Base-by-base conservation (phyloP, 1,140 invertebrate genomes). In the Tribolium castaneum region DNA sequence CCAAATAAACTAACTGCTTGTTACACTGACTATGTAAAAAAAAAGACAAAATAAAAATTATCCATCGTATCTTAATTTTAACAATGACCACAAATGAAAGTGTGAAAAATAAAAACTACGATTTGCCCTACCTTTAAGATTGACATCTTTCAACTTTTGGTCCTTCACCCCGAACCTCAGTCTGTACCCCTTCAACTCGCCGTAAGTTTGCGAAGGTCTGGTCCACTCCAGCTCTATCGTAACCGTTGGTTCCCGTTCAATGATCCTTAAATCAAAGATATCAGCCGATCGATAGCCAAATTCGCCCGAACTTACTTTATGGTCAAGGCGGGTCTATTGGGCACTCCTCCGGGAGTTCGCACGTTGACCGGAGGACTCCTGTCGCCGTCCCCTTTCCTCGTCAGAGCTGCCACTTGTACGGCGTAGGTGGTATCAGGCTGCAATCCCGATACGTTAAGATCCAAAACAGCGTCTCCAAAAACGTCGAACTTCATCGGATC, bases 341-440 rank as follows among this genome's bases (percentile, higher is more conserved):
- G 96, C 49, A 98, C 97, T 82, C 98, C 97, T 6, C 97, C 97
- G 13, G 96, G 96, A 2, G 97, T 99, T 86, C 92, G 94, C 0
- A 97, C 92, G 50, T 92, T 92, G 54, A 94, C 93, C 2, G 95
- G 93, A 73, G 90, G 86, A 84, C 96, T 98, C 70, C 97, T 88
- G 84, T 95, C 92, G 2, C 98, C 98, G 87, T 99, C 97, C 3
- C 97, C 97, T 87, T 98, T 98, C 54, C 97, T 90, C 0, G 97
- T 98, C 22, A 98, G 88, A 0, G 97, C 98, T 0, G 97, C 96
- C 19, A 99, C 97, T 89, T 97, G 95, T 10, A 96, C 92, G n/a
- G 93, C 92, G 86, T 99, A 99, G 50, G 91, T 90, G 0, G 97
- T 98, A 83, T 98, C 97, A 0, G 98, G 97, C 86, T 98, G 95